These are phyloP conservation scores for Agriopis aurantiaria DNA, from an alignment of 2,888 invertebrate species.

Conservation along the genomic window DNA sequence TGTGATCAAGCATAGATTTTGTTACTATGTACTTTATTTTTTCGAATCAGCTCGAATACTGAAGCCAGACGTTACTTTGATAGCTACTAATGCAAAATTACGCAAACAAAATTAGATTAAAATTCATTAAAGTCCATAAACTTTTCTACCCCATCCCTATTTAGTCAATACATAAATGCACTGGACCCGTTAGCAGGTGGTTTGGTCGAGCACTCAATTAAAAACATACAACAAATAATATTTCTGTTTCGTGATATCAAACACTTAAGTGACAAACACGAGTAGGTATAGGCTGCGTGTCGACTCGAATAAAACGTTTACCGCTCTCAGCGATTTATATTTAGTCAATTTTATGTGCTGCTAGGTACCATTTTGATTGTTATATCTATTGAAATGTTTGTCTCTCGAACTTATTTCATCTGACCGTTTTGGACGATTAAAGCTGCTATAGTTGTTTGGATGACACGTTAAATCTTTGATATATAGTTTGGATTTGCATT, in stretches of 20 bases:
- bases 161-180: conserved; percentile 45
- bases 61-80: too few species aligned
- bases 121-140: background rate
- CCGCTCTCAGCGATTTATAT: conserved; percentile 21
- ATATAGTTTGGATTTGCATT: too few species aligned
- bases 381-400: background rate
- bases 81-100: too few species aligned
- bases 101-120: too few species aligned
- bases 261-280: conserved; percentile 27
- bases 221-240: conserved; percentile 21
- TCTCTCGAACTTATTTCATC: too few species aligned
- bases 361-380: background rate
- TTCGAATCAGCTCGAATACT: too few species aligned
- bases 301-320: conserved; percentile 23
- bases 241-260: conserved; percentile 24
- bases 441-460: too few species aligned
- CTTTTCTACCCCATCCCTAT: conserved; percentile 1
- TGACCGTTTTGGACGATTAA: too few species aligned
- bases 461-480: too few species aligned
- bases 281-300: conserved; percentile 19
- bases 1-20: too few species aligned
- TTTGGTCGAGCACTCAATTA: conserved; percentile 12
- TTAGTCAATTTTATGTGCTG: conserved; percentile 13
- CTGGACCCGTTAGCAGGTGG: conserved; percentile 13
- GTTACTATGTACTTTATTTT: too few species aligned